phyloP scores from a whole-genome alignment of 2,888 invertebrate species.

The Catocala sponsa region DNA sequence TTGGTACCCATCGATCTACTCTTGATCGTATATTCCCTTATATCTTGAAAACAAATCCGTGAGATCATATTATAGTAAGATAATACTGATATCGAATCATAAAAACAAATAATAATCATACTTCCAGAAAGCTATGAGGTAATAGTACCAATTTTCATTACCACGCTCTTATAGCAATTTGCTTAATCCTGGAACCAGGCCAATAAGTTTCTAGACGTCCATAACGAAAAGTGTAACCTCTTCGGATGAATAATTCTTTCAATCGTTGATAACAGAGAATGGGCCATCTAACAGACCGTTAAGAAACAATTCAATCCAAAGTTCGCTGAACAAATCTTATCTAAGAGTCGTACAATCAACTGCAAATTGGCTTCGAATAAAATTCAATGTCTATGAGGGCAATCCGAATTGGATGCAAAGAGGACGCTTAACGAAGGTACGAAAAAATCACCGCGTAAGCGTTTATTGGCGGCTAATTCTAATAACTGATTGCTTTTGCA shows the following conservation, averaged over 20 bases:
- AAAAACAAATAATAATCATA: too few species aligned
- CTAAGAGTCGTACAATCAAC: conserved; percentile 30
- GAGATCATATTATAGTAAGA: too few species aligned
- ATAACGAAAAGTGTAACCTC: conserved; percentile 20
- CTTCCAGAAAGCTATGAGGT: too few species aligned
- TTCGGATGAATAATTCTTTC: conserved; percentile 9
- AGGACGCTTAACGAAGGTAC: conserved; percentile 45
- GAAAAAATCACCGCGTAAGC: conserved; percentile 21
- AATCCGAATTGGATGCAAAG: conserved; percentile 55
- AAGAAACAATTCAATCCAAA: conserved; percentile 33
- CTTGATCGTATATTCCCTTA: too few species aligned
- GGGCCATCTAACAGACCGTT: conserved; percentile 20
- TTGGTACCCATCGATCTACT: too few species aligned
- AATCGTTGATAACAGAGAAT: conserved; percentile 24
- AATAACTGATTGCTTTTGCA: conserved; percentile 29
- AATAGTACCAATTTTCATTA: background rate
- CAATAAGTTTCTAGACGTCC: conserved; percentile 10
- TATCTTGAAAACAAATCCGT: too few species aligned
- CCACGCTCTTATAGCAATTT: background rate
- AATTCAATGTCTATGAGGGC: conserved; percentile 57
- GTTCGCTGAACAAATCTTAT: conserved; percentile 32
- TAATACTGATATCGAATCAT: too few species aligned
- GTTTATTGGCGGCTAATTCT: conserved; percentile 26
- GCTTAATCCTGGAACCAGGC: conserved; percentile 20
- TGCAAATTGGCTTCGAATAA: conserved; percentile 55